Evolutionary conservation across 2,797 vertebrate species (phyloP).

Genomic region (Buphagus erythrorhynchus): DNA sequence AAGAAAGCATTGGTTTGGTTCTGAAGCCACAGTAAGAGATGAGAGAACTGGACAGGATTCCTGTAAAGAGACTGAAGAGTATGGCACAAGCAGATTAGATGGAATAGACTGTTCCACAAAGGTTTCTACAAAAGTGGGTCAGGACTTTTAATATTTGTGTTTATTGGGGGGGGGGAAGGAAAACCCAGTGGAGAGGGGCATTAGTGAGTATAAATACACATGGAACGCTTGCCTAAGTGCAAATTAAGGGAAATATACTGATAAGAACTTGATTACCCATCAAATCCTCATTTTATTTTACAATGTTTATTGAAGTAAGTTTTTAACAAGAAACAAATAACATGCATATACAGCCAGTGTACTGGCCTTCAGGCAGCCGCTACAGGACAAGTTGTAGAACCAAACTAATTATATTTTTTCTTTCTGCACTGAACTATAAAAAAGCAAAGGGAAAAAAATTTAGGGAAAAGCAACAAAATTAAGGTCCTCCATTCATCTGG

Average conservation of each 20-base stretch:
- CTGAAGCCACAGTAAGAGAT: background rate
- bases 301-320: background rate
- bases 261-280: background rate
- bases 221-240: background rate
- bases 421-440: background rate
- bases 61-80: background rate
- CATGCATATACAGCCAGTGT: background rate
- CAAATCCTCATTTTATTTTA: background rate
- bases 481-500: background rate
- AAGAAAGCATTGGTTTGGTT: background rate
- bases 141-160: background rate
- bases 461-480: background rate
- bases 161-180: accelerated
- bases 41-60: background rate
- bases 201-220: background rate
- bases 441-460: background rate
- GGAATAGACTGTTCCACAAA: background rate
- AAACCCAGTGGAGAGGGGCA: background rate
- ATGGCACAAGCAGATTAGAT: background rate
- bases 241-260: background rate
- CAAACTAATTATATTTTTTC: background rate
- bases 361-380: background rate
- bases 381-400: background rate
- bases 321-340: background rate
- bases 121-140: background rate